Base-by-base conservation (phyloP, 2,797 vertebrate species). In the Novumbra hubbsi region DNA sequence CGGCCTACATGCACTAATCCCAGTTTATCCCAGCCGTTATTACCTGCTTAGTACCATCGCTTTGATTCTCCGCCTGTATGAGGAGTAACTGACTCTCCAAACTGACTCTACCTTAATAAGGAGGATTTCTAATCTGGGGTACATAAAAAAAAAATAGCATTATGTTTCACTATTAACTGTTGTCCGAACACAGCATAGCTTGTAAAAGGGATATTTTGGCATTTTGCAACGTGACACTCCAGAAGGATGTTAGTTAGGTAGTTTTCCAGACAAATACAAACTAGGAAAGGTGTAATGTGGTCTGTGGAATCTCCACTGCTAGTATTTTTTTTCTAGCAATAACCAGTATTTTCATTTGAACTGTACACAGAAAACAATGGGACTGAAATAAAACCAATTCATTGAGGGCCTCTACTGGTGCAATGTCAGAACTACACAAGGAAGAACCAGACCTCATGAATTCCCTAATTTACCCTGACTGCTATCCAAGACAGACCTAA, bases 1-100 rank as follows among this genome's bases (percentile, higher is more conserved):
- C 71, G 70, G 70, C 75, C 76, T 71, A 68, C 60, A 45, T 73
- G 71, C 55, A 30, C 49, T 84, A 81, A 84, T 81, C 79, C 75
- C n/a, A 28, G 66, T 77, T 84, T 78, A 81, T 78, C 77, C 79
- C 45, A 50, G 70, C 32, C 70, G 34, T 66, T 34, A 71, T 73
- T 71, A 75, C 75, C 75, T 78, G 74, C 73, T 78, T 76, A 83
- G 63, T 38, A 19, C 49, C 65, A 32, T 30, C n/a, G 63, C 70
- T 72, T 68, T 76, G 75, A 76, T 73, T 73, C 68, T 55, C 57
- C 32, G 32, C 34, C 38, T 73, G 71, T 57, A 32, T 62, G 48
- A n/a, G 41, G 32, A 24, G 27, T 55, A 63, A 68, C 68, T 50
- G 68, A 55, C 28, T 16, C 63, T 65, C 16, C 28, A 32, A 65